Evolutionary conservation across 2,113 vertebrate species (phyloP), one percentile per base, ranked within the genome.

Genomic region (Anoplopoma fimbria): DNA sequence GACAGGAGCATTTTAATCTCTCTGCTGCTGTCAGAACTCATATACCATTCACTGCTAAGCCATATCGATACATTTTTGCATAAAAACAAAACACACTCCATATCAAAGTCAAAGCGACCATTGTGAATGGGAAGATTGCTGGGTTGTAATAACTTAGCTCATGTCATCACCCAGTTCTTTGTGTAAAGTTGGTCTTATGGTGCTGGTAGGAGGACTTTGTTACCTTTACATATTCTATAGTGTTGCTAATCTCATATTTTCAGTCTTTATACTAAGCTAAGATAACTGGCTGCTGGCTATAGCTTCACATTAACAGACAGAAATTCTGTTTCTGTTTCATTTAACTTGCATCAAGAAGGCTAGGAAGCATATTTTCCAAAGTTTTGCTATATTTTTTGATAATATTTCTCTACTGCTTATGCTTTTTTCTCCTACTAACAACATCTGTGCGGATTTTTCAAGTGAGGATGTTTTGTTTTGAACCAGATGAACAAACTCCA

Each of bases 1-100:
- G 69, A 88, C 62, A 67, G 49, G 33, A 67, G 42, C 51, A 63
- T 70, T 77, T 81, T 40, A 51, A 42, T 76, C 68, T 79, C 33
- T n/a, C 14, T n/a, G 53, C 38, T 82, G 58, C 65, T 70, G 51
- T 77, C 58, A 79, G 55, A 77, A 47, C 4, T 53, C 13, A 73
- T 8, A 60, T 19, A 71, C 9, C 34, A 19, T 42, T 21, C 23
- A 29, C 7, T 75, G 47, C 36, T 6, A 45, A 64, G 51, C 60
- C 1, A 65, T 51, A 69, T 27, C 1, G 69, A 82, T 7, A 2
- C 0, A 29, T n/a, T 49, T 40, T 63, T 6, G 10, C 27, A 9
- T 29, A 4, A 42, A 42, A 73, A 40, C 0, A 6, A 58, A 74
- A 17, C 10, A 58, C 2, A 15, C 6, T 67, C 9, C 3, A 36